Evolutionary conservation across 2,888 invertebrate species (phyloP).

Genomic region (Taphrorychus bicolor): DNA sequence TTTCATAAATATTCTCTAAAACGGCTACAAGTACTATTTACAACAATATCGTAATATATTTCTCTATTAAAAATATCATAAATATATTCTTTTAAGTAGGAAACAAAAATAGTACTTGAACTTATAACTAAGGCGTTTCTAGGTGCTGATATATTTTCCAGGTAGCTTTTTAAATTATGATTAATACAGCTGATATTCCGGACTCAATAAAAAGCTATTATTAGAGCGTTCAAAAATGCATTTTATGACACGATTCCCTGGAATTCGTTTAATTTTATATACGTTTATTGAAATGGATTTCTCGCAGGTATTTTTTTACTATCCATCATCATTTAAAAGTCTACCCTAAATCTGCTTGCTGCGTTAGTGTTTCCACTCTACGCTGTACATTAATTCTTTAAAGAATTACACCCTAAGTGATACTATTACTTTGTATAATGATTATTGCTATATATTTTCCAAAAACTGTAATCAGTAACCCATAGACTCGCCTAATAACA

Average conservation of each 20-base stretch:
- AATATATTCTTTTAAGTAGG: slow-evolving; percentile 69
- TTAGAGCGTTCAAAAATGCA: background rate
- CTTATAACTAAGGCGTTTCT: slow-evolving; percentile 62
- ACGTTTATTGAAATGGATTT: background rate
- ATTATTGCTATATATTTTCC: slow-evolving; percentile 39
- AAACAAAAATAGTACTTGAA: slow-evolving; percentile 67
- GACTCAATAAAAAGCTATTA: background rate
- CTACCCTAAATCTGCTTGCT: slow-evolving; percentile 9
- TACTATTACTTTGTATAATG: slow-evolving; percentile 11
- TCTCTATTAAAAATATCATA: slow-evolving; percentile 64
- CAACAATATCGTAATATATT: slow-evolving; percentile 59
- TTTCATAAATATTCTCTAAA: slow-evolving; percentile 47
- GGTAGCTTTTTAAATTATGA: slow-evolving; percentile 20
- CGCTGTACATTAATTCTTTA: slow-evolving; percentile 16
- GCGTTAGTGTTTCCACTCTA: slow-evolving; percentile 19
- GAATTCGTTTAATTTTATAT: background rate
- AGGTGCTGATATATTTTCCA: slow-evolving; percentile 54
- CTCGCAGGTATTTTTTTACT: background rate
- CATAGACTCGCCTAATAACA: slow-evolving; percentile 43
- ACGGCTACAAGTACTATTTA: slow-evolving; percentile 53
- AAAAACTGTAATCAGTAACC: slow-evolving; percentile 54
- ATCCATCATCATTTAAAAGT: slow-evolving; percentile 11
- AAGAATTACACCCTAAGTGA: slow-evolving; percentile 1
- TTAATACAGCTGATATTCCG: background rate
- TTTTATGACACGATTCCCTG: background rate